A percentile compares a stretch with the other conserved stretches of the same genome.
phyloP scores from a whole-genome alignment of 2,113 vertebrate species.

The Hypomesus transpacificus region DNA sequence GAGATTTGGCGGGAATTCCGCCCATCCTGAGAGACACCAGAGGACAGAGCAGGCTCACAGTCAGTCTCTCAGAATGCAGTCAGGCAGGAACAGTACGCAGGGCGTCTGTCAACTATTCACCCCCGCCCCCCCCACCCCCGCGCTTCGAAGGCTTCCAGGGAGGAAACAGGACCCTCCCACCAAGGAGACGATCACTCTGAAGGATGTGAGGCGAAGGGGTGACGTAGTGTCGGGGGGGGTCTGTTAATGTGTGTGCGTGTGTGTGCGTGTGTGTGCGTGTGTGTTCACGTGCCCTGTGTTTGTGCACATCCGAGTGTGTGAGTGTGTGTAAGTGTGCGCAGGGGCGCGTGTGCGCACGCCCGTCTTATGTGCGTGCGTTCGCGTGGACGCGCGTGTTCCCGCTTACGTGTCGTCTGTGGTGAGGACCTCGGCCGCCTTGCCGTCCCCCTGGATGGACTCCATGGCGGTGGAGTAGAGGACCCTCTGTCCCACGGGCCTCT shows the following conservation, averaged over 20 bases:
- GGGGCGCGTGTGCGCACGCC: background rate
- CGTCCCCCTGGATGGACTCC: constrained; percentile 97
- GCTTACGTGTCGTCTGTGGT: constrained; percentile 90
- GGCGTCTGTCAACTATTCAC: background rate
- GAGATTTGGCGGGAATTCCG: constrained; percentile 94
- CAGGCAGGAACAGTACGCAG: background rate
- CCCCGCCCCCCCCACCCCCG: background rate
- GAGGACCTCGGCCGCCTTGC: constrained; percentile 81
- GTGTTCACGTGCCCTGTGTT: constrained; percentile 45
- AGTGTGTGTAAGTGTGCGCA: constrained; percentile 54
- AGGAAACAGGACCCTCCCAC: background rate
- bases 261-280: background rate
- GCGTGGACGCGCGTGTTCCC: background rate
- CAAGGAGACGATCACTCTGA: too few relatives aligned
- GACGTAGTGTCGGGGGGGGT: too few relatives aligned
- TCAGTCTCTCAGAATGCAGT: background rate
- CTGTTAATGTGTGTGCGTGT: background rate
- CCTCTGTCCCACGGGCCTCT: constrained; percentile 83
- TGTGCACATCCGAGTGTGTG: constrained; percentile 22
- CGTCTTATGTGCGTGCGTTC: background rate
- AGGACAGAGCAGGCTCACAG: constrained; percentile 13
- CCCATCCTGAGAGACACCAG: constrained; percentile 82
- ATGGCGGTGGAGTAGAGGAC: constrained; percentile 97
- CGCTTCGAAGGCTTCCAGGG: background rate
- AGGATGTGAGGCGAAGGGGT: too few relatives aligned